Evolutionary conservation across 2,113 vertebrate genomes (phyloP), one percentile per base, ranked within the genome.

Genomic region (Myotis lucifugus): DNA sequence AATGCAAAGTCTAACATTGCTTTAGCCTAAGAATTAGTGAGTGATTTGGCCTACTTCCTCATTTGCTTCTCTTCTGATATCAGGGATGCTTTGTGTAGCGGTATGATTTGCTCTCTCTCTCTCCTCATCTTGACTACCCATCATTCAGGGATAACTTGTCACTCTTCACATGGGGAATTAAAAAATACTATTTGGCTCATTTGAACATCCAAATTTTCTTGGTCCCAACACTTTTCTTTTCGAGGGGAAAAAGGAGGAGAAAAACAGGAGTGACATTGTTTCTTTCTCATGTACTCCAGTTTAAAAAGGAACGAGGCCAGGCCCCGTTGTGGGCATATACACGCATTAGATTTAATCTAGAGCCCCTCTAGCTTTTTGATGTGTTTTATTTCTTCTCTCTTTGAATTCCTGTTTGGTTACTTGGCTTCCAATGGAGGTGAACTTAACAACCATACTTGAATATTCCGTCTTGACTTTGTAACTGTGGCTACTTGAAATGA

Each of bases 401-500:
- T 98, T 97, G 96, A 97, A 98, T 98, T 98, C 97, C 97, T 97
- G 92, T 98, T 97, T 95, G 98, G 98, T 97, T 96, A 94, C 93
- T 92, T 97, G 97, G 93, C 97, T 98, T 98, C 98, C 97, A 96
- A 85, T 95, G 97, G 98, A 98, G 98, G 97, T 96, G 92, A 97
- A 96, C 96, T 98, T 97, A 98, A 95, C 98, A 98, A 97, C 98
- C 98, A 98, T 98, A 98, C 98, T 98, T 98, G 98, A 98, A 99
- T 97, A 97, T 98, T 97, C 96, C 97, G 97, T 98, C 97, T 98
- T 95, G 97, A 98, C 98, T 98, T 97, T 96, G 98, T 98, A 98
- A 98, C 98, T 98, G 98, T 98, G 98, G 98, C 98, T 98, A 99
- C 98, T 99, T 99, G 98, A 99, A 99, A 98, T 98, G 98, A 98